A percentile compares a stretch with the other conserved stretches of the same genome.
Conservation (phyloP, 2,113 vertebrate genomes). For the Dermatemys mawii region DNA sequence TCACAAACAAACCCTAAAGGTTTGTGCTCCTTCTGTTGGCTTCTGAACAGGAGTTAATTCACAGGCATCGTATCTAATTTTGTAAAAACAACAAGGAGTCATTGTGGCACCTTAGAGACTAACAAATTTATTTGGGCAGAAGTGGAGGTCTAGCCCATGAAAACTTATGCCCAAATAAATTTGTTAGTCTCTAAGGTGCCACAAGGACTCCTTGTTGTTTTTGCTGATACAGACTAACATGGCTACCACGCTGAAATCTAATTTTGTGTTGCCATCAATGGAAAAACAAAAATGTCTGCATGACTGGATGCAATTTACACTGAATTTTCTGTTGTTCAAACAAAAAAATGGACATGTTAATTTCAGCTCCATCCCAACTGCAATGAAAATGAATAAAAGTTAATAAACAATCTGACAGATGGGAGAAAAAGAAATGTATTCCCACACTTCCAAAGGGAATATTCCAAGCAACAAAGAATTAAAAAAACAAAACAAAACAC, state of each 20-base stretch:
- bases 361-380: conserved; percentile 62
- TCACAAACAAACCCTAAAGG: conserved; percentile 31
- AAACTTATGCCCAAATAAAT: no score
- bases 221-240: no score
- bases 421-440: conserved; percentile 57
- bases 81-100: no score
- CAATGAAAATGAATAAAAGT: conserved; percentile 63
- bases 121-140: no score
- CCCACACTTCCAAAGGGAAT: conserved; percentile 42
- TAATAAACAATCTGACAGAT: conserved; percentile 60
- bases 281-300: conserved; percentile 15
- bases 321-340: conserved; percentile 66
- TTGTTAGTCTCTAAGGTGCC: no score
- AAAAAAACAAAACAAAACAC: background rate
- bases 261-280: conserved; percentile 48
- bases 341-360: conserved; percentile 61
- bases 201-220: no score
- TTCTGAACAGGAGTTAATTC: conserved; percentile 42
- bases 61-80: no score
- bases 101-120: no score
- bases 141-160: no score
- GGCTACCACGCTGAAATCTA: background rate
- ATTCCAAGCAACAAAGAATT: background rate
- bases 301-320: conserved; percentile 37
- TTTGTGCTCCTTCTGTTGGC: conserved; percentile 76